Evolutionary conservation across 1,140 invertebrate species (phyloP).

Genomic region (Drosophila paulistorum): DNA sequence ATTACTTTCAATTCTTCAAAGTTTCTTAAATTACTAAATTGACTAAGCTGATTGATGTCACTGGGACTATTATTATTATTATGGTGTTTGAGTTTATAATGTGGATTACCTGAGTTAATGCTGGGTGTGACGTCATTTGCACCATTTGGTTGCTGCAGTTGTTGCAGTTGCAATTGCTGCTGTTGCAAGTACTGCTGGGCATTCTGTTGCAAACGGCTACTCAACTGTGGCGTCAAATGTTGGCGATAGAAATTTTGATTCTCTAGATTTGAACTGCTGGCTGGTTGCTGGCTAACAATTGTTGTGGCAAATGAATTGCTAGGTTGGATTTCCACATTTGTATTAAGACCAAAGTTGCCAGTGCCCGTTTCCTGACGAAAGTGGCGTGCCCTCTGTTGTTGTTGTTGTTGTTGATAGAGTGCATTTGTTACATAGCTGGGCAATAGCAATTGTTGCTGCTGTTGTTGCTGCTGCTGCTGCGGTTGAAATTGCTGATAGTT

Average conservation of each 20-base stretch:
- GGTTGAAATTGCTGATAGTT: slow-evolving; percentile 76
- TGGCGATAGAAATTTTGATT: slow-evolving; percentile 81
- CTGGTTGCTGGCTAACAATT: slow-evolving; percentile 64
- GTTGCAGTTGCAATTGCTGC: slow-evolving; percentile 62
- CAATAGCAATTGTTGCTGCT: slow-evolving; percentile 56
- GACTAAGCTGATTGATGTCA: slow-evolving; percentile 84
- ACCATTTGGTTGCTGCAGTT: slow-evolving; percentile 49
- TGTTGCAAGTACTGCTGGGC: slow-evolving; percentile 70
- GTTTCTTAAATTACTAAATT: slow-evolving; percentile 84
- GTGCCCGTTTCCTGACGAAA: slow-evolving; percentile 84
- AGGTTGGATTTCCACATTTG: slow-evolving; percentile 66
- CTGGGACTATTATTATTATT: slow-evolving; percentile 73
- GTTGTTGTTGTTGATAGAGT: slow-evolving; percentile 66
- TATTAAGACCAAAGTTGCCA: slow-evolving; percentile 82
- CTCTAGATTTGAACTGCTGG: slow-evolving; percentile 58
- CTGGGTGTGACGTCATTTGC: slow-evolving; percentile 56
- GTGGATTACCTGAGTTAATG: slow-evolving; percentile 68
- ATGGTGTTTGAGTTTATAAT: slow-evolving; percentile 74
- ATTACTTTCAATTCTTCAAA: slow-evolving; percentile 90
- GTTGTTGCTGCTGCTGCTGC: slow-evolving; percentile 55
- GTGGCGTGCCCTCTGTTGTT: slow-evolving; percentile 76
- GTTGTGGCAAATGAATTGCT: slow-evolving; percentile 68
- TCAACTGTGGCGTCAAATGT: slow-evolving; percentile 72
- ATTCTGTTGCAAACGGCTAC: slow-evolving; percentile 75
- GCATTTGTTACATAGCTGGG: slow-evolving; percentile 73